A percentile compares a stretch with the other conserved stretches of the same genome.
Conservation (phyloP, 2,797 vertebrate genomes). For the Gymnothorax javanicus region DNA sequence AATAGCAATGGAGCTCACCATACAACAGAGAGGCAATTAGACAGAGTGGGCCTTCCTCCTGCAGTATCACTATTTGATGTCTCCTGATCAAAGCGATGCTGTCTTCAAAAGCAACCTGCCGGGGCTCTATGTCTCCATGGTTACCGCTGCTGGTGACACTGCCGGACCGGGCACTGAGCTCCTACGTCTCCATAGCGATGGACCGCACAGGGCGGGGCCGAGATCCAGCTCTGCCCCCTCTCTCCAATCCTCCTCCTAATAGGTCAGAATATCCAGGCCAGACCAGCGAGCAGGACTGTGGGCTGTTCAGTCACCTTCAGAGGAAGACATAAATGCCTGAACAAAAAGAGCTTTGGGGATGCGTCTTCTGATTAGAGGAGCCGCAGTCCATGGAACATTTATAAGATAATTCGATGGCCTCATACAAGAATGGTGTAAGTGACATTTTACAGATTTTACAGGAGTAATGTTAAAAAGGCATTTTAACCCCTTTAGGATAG, state of each 20-base stretch:
- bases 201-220: background rate
- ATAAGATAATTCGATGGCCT: no score
- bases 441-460: no score
- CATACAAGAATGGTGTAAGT: no score
- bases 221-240: background rate
- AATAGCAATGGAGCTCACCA: background rate
- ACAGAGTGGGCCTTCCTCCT: background rate
- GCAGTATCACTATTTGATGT: constrained; percentile 21
- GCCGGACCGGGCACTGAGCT: background rate
- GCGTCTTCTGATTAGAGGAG: background rate
- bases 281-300: background rate
- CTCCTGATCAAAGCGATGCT: constrained; percentile 27
- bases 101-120: constrained; percentile 18
- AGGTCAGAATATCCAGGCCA: background rate
- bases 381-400: background rate
- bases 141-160: constrained; percentile 14
- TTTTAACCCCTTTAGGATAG: no score
- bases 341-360: background rate
- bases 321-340: background rate
- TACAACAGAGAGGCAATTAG: background rate
- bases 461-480: no score
- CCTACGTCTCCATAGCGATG: constrained; percentile 9
- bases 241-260: background rate
- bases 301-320: background rate
- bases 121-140: constrained; percentile 28